Evolutionary conservation across 2,113 vertebrate species (phyloP).

Genomic region (Siniperca chuatsi): DNA sequence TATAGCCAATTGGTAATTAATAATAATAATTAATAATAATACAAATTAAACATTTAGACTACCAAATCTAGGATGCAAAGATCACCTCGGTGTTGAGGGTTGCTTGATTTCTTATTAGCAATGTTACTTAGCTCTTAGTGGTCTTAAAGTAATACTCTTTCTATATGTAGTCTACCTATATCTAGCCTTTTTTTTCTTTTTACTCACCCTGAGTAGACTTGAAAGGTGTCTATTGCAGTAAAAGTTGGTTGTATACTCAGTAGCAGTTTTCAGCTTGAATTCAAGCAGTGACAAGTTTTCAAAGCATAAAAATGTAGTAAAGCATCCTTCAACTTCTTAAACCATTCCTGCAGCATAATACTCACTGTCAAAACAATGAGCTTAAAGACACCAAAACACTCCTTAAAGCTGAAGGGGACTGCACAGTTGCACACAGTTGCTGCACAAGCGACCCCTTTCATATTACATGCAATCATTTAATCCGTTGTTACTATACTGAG

Average conservation of each 20-base stretch:
- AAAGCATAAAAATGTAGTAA: conserved; percentile 2
- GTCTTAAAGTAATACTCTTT: not conserved
- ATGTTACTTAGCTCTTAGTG: not conserved
- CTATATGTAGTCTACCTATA: not conserved
- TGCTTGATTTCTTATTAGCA: not conserved
- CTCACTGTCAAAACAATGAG: conserved; percentile 2
- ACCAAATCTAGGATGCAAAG: not conserved
- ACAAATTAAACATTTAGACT: not conserved
- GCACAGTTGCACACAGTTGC: too few species aligned
- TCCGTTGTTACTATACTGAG: not conserved
- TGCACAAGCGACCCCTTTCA: not conserved
- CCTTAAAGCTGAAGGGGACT: not conserved
- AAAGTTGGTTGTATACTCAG: not conserved
- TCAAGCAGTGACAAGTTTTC: not conserved
- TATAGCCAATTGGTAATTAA: too few species aligned
- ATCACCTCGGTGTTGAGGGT: not conserved
- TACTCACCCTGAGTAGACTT: not conserved
- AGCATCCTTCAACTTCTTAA: not conserved
- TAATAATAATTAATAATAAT: not conserved
- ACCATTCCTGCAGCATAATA: not conserved
- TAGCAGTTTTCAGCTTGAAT: not conserved
- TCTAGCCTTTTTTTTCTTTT: not conserved
- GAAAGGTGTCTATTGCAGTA: not conserved
- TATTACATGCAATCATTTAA: not conserved
- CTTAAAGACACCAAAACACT: not conserved